phyloP scores from a whole-genome alignment of 2,113 vertebrate species.

The Heterochromis multidens region DNA sequence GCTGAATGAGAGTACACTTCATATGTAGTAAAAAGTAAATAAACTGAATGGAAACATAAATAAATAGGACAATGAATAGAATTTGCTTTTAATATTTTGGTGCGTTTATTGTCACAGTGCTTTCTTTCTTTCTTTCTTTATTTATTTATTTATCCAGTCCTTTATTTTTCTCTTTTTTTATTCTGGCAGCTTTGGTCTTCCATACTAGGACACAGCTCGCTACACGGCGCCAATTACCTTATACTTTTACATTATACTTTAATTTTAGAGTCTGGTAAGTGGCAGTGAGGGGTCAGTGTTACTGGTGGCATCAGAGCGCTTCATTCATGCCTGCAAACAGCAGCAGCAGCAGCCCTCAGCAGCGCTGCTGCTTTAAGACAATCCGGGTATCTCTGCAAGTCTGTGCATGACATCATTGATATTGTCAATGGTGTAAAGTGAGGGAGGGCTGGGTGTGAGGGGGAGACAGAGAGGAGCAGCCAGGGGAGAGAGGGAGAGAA shows the following conservation, averaged over 20 bases:
- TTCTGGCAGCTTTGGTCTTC: background rate
- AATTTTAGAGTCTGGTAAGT: background rate
- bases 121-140: background rate
- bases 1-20: background rate
- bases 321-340: slow-evolving; percentile 2
- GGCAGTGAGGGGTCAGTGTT: background rate
- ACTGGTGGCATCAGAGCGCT: background rate
- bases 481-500: background rate
- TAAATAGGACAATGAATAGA: background rate
- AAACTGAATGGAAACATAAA: background rate
- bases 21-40: background rate
- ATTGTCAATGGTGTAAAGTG: slow-evolving; percentile 72
- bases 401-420: slow-evolving; percentile 78
- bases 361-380: slow-evolving; percentile 62
- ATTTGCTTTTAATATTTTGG: too few relatives aligned
- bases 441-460: slow-evolving; percentile 52
- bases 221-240: too few relatives aligned
- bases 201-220: too few relatives aligned
- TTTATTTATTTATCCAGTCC: too few relatives aligned
- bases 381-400: slow-evolving; percentile 72
- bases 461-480: slow-evolving; percentile 36
- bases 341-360: background rate
- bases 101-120: too few relatives aligned
- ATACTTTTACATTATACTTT: background rate
- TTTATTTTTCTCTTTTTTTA: too few relatives aligned